These are phyloP conservation scores for Drosophila arawakana DNA, from an alignment of 1,140 invertebrate genomes.

Conservation along the genomic window DNA sequence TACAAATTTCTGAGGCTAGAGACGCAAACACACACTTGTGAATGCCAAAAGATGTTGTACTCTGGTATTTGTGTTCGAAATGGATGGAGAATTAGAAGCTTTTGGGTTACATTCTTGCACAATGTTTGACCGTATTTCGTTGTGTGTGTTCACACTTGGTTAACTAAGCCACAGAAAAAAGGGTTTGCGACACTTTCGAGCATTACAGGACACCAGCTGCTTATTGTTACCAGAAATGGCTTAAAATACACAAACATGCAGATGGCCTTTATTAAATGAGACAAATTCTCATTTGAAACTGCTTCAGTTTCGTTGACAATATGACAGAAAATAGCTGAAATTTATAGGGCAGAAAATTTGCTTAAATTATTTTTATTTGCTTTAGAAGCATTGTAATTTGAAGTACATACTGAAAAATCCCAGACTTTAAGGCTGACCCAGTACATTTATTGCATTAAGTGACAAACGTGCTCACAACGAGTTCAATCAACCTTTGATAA, in stretches of 20 bases:
- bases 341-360: not conserved
- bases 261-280: constrained; percentile 19
- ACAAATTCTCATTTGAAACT: constrained; percentile 1
- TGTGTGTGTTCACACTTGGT: constrained; percentile 38
- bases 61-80: constrained; percentile 3
- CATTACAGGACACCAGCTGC: constrained; percentile 38
- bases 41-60: constrained; percentile 25
- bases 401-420: no score
- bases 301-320: constrained; percentile 13
- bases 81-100: not conserved
- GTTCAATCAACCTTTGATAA: constrained; percentile 9
- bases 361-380: no score
- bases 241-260: constrained; percentile 6
- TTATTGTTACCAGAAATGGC: constrained; percentile 13
- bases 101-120: constrained; percentile 24
- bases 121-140: constrained; percentile 16
- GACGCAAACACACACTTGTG: not conserved
- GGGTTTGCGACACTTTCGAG: constrained; percentile 31
- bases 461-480: not conserved
- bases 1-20: constrained; percentile 27
- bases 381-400: no score
- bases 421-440: not conserved
- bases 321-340: not conserved
- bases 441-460: constrained; percentile 3
- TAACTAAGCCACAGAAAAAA: constrained; percentile 38